These are phyloP conservation scores for Rhodinocichla rosea DNA, from an alignment of 2,113 vertebrate species.

Conservation along the genomic window DNA sequence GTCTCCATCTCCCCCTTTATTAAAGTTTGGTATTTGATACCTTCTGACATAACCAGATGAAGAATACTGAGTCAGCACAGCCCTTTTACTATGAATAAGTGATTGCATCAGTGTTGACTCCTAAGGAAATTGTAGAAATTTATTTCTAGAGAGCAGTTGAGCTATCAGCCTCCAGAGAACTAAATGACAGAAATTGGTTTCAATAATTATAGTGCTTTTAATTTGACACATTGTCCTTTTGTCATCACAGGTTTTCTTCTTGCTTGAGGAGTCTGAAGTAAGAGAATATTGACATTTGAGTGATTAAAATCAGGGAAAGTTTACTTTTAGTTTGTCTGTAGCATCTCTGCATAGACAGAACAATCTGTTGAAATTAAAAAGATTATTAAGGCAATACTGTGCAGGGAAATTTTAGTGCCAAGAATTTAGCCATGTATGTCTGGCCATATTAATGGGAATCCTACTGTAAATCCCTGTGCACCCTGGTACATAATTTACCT, in stretches of 20 bases:
- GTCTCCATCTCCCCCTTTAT: not conserved
- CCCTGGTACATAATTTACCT: slow-evolving; percentile 1
- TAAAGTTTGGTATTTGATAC: not conserved
- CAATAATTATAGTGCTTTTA: slow-evolving; percentile 9
- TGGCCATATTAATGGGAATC: not conserved
- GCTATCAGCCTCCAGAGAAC: not conserved
- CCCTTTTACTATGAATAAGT: not conserved
- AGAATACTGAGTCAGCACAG: not conserved
- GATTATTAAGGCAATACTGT: not conserved
- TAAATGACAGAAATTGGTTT: not conserved
- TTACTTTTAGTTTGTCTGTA: not conserved
- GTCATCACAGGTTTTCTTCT: not conserved
- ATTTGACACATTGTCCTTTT: not conserved
- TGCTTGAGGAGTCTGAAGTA: not conserved
- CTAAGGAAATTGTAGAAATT: not conserved
- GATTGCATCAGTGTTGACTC: not conserved
- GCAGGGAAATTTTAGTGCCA: not conserved
- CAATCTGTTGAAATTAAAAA: not conserved
- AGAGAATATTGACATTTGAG: not conserved
- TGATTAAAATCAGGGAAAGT: not conserved
- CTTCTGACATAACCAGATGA: not conserved
- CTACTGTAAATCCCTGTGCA: not conserved
- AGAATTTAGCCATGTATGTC: not conserved
- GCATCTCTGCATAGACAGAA: not conserved
- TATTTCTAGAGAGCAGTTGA: not conserved